Conservation (phyloP, 2,797 vertebrate genomes). For the Hypotaenidia philippensis region DNA sequence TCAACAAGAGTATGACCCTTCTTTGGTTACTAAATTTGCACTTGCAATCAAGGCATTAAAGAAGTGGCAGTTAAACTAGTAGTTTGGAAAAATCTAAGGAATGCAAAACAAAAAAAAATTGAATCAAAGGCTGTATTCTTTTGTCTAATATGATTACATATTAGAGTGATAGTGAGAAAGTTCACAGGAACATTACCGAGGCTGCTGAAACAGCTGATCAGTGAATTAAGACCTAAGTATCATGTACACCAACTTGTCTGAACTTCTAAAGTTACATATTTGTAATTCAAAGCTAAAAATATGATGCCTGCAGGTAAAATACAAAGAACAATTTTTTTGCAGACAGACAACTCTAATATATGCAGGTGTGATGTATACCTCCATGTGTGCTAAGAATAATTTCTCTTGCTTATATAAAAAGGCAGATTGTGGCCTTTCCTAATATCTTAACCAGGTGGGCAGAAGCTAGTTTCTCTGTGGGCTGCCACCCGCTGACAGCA, state of each 20-base stretch:
- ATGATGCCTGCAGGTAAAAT: background rate
- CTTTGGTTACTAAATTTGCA: background rate
- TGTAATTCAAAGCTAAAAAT: background rate
- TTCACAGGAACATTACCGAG: background rate
- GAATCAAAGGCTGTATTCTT: background rate
- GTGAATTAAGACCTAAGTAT: background rate
- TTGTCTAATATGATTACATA: background rate
- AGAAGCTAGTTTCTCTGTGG: background rate
- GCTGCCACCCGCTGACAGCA: background rate
- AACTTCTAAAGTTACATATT: background rate
- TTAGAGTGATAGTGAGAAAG: background rate
- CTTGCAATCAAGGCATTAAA: background rate
- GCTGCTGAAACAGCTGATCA: background rate
- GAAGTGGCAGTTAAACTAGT: background rate
- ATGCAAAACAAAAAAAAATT: rapidly evolving
- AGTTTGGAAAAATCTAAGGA: background rate
- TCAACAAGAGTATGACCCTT: background rate
- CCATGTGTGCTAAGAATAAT: background rate
- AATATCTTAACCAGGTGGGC: background rate
- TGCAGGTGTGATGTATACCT: background rate
- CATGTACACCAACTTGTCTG: background rate
- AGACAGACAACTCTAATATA: background rate
- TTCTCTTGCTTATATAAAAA: background rate
- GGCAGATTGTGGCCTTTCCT: background rate
- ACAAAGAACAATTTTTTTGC: background rate